phyloP scores from a whole-genome alignment of 1,140 invertebrate genomes.

The Bombus confusus region DNA sequence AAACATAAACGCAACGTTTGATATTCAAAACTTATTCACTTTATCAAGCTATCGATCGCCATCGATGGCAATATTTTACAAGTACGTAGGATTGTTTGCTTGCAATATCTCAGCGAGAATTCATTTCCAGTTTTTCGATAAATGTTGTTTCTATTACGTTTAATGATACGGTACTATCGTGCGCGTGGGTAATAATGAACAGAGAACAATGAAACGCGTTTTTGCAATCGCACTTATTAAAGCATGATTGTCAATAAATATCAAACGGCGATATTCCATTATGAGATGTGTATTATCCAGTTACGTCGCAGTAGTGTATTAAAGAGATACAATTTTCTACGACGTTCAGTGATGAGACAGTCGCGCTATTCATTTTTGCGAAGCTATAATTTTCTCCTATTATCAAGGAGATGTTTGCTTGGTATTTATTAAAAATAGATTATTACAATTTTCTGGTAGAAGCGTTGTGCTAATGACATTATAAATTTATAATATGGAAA shows the following conservation, averaged over 20 bases:
- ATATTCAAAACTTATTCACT: not conserved
- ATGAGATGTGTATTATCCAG: not conserved
- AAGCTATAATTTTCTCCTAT: not conserved
- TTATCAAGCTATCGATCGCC: not conserved
- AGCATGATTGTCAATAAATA: slow-evolving; percentile 30
- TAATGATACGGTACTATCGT: not conserved
- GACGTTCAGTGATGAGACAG: not conserved
- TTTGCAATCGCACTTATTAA: not conserved
- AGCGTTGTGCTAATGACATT: not conserved
- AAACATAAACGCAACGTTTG: too few relatives aligned
- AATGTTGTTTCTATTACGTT: not conserved
- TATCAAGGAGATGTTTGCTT: not conserved
- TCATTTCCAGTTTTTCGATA: not conserved
- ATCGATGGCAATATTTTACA: not conserved
- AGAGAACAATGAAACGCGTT: slow-evolving; percentile 1
- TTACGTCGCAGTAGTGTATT: not conserved
- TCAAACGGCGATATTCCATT: slow-evolving; percentile 14
- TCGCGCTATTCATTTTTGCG: not conserved
- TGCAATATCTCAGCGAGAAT: not conserved
- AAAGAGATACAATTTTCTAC: not conserved
- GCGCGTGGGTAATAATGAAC: not conserved
- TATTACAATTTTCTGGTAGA: not conserved
- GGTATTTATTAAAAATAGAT: not conserved
- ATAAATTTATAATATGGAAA: not conserved
- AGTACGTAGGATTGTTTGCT: not conserved